Evolutionary conservation across 1,140 invertebrate species (phyloP).

Genomic region (Drosophila suzukii): DNA sequence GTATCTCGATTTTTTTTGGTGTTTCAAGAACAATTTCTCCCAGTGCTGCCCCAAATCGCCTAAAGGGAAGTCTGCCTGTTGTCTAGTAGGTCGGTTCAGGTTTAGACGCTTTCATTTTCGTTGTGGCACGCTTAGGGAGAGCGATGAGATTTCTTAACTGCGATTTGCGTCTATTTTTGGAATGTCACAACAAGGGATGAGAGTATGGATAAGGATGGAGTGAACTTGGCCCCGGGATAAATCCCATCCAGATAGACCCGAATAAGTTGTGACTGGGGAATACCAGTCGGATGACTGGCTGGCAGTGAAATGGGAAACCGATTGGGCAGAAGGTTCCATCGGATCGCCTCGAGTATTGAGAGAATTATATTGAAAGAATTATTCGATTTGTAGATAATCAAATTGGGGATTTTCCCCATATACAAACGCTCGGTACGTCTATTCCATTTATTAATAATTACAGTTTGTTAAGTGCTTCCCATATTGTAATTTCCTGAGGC

Average conservation of each 20-base stretch:
- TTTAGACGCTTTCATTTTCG: conserved; percentile 23
- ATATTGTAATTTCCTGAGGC: conserved; percentile 4
- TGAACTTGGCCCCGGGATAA: conserved; percentile 6
- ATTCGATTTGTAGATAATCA: conserved; percentile 15
- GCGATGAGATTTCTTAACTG: conserved; percentile 43
- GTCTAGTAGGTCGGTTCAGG: conserved; percentile 41
- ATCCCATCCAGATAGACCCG: conserved; percentile 2
- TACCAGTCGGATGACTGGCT: neutral
- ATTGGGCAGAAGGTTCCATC: neutral
- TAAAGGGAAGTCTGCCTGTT: conserved; percentile 30
- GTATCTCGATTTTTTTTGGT: too few relatives aligned
- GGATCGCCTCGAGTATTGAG: neutral
- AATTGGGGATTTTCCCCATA: neutral
- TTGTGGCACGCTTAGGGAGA: conserved; percentile 40
- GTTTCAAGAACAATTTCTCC: conserved; percentile 1
- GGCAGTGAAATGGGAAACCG: conserved; percentile 1
- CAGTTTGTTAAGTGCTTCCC: conserved; percentile 1
- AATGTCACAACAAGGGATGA: conserved; percentile 7
- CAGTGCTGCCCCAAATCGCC: conserved; percentile 25
- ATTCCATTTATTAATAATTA: neutral
- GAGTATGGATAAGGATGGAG: neutral
- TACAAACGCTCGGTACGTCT: neutral
- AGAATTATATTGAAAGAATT: neutral
- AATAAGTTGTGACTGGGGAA: conserved; percentile 10
- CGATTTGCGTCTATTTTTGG: conserved; percentile 49